Conservation (phyloP, 2,888 invertebrate genomes). For the Callyntrura sp. region DNA sequence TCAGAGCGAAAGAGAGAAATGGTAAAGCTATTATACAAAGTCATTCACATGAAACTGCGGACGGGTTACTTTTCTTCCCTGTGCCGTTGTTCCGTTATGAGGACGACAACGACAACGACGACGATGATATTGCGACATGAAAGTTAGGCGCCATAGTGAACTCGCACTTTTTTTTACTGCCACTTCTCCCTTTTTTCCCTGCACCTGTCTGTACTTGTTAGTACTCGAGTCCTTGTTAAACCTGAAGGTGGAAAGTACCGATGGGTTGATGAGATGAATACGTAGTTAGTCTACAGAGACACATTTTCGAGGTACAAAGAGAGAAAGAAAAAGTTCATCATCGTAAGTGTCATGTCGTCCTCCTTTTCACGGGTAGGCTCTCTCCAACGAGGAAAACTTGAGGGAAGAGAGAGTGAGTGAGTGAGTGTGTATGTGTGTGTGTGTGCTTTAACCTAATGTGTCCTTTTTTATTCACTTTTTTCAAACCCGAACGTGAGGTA, state of each 20-base stretch:
- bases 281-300: conserved; percentile 60
- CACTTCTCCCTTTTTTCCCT: neutral
- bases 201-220: no score
- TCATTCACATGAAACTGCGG: conserved; percentile 46
- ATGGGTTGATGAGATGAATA: conserved; percentile 55
- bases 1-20: conserved; percentile 23
- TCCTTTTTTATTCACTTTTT: conserved; percentile 5
- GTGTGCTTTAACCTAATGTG: neutral
- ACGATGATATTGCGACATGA: no score
- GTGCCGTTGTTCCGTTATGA: neutral
- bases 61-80: conserved; percentile 4
- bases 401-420: no score
- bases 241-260: conserved; percentile 10
- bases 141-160: neutral
- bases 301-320: no score
- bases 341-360: conserved; percentile 48
- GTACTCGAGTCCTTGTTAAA: neutral
- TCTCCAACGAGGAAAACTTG: neutral
- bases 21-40: conserved; percentile 41
- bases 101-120: no score
- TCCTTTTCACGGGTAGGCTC: neutral
- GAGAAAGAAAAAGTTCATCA: conserved; percentile 61
- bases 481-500: neutral
- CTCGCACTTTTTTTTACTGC: neutral
- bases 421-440: no score